These are phyloP conservation scores for Megastigmus dorsalis DNA, from an alignment of 2,888 invertebrate species.

Conservation along the genomic window DNA sequence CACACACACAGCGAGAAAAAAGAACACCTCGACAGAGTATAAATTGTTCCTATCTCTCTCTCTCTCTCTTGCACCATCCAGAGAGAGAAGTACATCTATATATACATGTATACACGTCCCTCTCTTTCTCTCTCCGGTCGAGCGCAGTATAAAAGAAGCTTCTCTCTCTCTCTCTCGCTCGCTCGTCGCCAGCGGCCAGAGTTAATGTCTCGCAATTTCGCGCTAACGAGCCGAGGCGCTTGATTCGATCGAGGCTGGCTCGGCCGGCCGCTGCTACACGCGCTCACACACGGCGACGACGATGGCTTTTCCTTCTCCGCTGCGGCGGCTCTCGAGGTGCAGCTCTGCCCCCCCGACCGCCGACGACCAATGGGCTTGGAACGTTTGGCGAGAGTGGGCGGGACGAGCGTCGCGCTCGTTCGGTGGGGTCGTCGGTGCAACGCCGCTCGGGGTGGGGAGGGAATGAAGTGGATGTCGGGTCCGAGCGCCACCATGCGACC, in stretches of 20 bases:
- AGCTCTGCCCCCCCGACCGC: background rate
- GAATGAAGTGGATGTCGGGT: background rate
- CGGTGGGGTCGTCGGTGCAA: background rate
- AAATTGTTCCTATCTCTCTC: conserved; percentile 7
- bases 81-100: too few relatives aligned
- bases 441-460: background rate
- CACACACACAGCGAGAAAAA: too few relatives aligned
- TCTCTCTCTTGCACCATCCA: background rate
- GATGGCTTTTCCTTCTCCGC: conserved; percentile 12
- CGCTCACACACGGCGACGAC: too few relatives aligned
- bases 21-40: background rate
- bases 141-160: background rate
- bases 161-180: background rate
- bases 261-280: too few relatives aligned
- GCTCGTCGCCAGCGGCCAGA: background rate
- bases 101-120: background rate
- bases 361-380: conserved; percentile 5
- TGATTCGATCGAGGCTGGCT: conserved; percentile 42
- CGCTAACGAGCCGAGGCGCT: conserved; percentile 50
- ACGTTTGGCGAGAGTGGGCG: too few relatives aligned
- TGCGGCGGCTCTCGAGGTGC: too few relatives aligned
- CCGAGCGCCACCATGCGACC: background rate
- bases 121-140: background rate
- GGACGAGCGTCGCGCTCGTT: background rate
- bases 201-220: conserved; percentile 53